Evolutionary conservation across 2,113 vertebrate genomes (phyloP), one percentile per base, ranked within the genome.

Genomic region (Trematocara unimaculatum): DNA sequence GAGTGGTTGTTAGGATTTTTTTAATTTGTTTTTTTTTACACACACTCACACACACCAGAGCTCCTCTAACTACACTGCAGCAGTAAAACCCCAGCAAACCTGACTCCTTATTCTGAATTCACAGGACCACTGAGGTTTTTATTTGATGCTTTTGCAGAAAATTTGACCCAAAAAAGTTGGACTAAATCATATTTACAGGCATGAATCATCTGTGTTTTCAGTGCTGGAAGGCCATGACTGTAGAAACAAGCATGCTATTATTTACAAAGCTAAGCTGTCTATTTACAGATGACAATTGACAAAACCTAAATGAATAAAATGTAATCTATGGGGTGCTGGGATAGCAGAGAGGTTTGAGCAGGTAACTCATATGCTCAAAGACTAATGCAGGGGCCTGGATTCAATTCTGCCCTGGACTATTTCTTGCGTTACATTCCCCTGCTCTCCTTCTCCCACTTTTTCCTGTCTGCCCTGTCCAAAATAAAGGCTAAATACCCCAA

Each of bases 271-370:
- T 74, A 29, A 29, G 9, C 42, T 74, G 23, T 47, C 70, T 11
- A 29, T 74, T 74, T 77, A 77, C 9, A 77, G 23, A 49, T 12
- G 42, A 74, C 1, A 77, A 31, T 1, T 49, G 42, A 77, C 4
- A 77, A 77, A 77, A 31, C 23, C 42, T 74, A 49, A 18, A 77
- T 8, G 6, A 77, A 49, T 77, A 18, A 77, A 8, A 49, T 49
- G 9, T 31, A 3, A 49, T 49, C 58, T 62, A 12, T 49, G 23
- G 1, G 23, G 15, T 29, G 2, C 0, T 49, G 42, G 3, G 15
- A 2, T 77, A 49, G 23, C 23, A 49, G 4, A 74, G 14, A 18
- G 0, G 0, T 47, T 49, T 12, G 23, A 49, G 42, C 70, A 49
- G 42, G 42, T 29, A 31, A 77, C 3, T 15, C 23, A n/a, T 49